Conservation (phyloP, 2,888 invertebrate species). For the Steinernema hermaphroditum region DNA sequence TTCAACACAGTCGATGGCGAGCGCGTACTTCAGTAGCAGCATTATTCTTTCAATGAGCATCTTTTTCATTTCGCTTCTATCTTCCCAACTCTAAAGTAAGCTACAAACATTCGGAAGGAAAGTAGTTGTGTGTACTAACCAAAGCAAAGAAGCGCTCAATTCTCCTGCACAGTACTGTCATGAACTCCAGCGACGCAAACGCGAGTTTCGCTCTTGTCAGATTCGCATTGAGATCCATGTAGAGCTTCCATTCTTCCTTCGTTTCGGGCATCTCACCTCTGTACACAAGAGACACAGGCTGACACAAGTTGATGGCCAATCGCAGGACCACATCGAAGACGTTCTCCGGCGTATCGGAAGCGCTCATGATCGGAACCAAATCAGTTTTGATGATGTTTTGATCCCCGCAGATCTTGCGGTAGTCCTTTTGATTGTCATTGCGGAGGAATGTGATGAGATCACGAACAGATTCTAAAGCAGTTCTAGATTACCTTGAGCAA, state of each 20-base stretch:
- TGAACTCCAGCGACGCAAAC: constrained; percentile 80
- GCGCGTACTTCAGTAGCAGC: constrained; percentile 84
- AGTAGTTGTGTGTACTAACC: too few species aligned
- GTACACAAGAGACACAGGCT: constrained; percentile 77
- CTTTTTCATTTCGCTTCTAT: constrained; percentile 85
- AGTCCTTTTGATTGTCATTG: constrained; percentile 84
- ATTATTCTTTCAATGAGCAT: constrained; percentile 87
- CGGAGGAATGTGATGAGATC: constrained; percentile 86
- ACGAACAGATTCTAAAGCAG: constrained; percentile 77
- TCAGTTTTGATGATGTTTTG: constrained; percentile 87
- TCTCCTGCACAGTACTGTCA: constrained; percentile 80
- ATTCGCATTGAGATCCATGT: constrained; percentile 49
- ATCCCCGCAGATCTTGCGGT: constrained; percentile 84
- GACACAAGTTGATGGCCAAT: constrained; percentile 87
- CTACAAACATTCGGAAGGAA: too few species aligned
- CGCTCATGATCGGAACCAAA: constrained; percentile 82
- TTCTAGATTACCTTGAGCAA: constrained; percentile 6
- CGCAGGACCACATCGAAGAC: constrained; percentile 86
- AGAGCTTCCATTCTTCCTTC: constrained; percentile 46
- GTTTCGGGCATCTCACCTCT: constrained; percentile 49
- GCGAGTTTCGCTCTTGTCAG: constrained; percentile 69
- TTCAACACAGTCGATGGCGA: constrained; percentile 75
- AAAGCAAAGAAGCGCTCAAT: constrained; percentile 79
- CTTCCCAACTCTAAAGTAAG: constrained; percentile 80
- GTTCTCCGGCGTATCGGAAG: constrained; percentile 78